These are phyloP conservation scores for Trachurus trachurus DNA, from an alignment of 2,797 vertebrate genomes.

Conservation along the genomic window DNA sequence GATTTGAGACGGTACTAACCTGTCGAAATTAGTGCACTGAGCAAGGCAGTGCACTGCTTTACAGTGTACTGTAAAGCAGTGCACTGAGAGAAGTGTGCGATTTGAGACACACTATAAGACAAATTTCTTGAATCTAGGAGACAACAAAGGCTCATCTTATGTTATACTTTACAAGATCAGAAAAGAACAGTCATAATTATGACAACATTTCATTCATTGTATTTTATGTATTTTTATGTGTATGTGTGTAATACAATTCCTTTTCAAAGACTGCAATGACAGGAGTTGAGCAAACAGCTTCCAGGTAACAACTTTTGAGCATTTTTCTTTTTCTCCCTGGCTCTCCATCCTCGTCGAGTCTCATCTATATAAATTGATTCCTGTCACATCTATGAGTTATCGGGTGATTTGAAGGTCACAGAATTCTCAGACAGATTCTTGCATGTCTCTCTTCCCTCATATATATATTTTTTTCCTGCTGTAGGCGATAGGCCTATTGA, in stretches of 20 bases:
- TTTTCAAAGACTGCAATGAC: conserved; percentile 21
- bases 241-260: conserved; percentile 7
- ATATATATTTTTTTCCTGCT: conserved; percentile 35
- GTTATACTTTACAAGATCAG: neutral
- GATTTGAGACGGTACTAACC: no score
- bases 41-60: no score
- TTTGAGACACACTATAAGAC: no score
- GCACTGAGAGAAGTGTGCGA: no score
- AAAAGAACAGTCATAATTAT: neutral
- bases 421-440: conserved; percentile 69
- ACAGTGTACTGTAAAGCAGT: no score
- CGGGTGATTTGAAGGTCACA: conserved; percentile 77
- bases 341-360: conserved; percentile 27
- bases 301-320: conserved; percentile 37
- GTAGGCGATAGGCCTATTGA: conserved; percentile 70
- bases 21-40: no score
- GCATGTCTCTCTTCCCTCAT: conserved; percentile 58
- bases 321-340: conserved; percentile 31
- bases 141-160: no score
- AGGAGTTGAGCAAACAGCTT: conserved; percentile 34
- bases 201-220: no score
- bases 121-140: no score
- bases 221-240: neutral
- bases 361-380: conserved; percentile 75
- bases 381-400: conserved; percentile 74